Conservation (phyloP, 1,140 invertebrate genomes). For the Luehdorfia chinensis region DNA sequence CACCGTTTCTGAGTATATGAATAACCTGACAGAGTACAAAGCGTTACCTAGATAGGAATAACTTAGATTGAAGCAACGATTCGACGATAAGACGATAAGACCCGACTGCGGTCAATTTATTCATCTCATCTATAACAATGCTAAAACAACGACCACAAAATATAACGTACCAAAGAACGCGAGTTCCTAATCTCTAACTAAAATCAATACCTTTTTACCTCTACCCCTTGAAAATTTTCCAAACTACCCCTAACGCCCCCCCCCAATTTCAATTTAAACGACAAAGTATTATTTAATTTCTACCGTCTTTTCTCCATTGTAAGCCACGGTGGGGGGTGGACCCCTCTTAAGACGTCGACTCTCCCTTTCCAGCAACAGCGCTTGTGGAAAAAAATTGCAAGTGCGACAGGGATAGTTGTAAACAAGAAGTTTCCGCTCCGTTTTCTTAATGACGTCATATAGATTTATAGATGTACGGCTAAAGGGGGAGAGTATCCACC, state of each 20-base stretch:
- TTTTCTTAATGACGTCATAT: slow-evolving; percentile 74
- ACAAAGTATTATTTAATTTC: slow-evolving; percentile 77
- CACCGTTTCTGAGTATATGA: no score
- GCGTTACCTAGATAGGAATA: no score
- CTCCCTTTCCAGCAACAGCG: slow-evolving; percentile 31
- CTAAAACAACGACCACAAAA: slow-evolving; percentile 14
- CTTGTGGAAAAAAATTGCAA: slow-evolving; percentile 33
- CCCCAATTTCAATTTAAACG: slow-evolving; percentile 68
- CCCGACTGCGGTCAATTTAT: not conserved
- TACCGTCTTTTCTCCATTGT: slow-evolving; percentile 72
- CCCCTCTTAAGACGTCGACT: slow-evolving; percentile 52
- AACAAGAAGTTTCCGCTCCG: slow-evolving; percentile 53
- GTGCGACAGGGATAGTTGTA: slow-evolving; percentile 49
- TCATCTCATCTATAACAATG: slow-evolving; percentile 2
- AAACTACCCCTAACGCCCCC: slow-evolving; percentile 44
- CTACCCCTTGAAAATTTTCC: slow-evolving; percentile 63
- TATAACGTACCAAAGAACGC: slow-evolving; percentile 34
- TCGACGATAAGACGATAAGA: no score
- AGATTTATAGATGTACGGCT: slow-evolving; percentile 64
- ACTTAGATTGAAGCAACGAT: no score
- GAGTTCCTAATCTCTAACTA: slow-evolving; percentile 61
- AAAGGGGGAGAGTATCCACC: slow-evolving; percentile 33
- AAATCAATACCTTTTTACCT: slow-evolving; percentile 73
- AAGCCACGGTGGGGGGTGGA: slow-evolving; percentile 54
- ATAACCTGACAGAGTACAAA: no score